Percentiles rank a stretch among this genome's conserved stretches.
Evolutionary conservation across 2,797 vertebrate species (phyloP).

Genomic region (Sebastes vulpes): DNA sequence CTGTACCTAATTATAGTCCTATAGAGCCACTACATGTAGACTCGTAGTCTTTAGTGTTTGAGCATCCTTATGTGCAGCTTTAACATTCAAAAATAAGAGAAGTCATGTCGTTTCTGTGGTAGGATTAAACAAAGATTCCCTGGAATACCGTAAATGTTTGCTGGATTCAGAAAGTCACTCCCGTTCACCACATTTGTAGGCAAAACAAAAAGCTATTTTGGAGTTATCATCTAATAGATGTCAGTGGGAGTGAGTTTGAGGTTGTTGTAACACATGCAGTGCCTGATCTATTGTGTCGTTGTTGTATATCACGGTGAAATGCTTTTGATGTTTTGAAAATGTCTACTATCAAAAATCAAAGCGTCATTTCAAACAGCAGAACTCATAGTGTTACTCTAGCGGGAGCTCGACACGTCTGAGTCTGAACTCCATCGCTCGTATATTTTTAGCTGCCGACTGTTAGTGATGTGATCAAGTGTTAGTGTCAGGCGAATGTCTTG

Average conservation of each 20-base stretch:
- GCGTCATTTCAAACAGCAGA: background rate
- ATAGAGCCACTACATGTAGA: background rate
- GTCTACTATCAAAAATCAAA: background rate
- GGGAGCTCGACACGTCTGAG: background rate
- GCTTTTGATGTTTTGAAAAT: background rate
- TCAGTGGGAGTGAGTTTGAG: background rate
- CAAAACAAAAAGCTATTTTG: background rate
- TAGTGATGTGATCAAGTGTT: constrained; percentile 44
- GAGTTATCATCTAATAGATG: background rate
- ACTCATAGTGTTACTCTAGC: background rate
- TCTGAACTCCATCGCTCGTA: background rate
- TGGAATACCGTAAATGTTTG: background rate
- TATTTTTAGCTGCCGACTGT: constrained; percentile 33
- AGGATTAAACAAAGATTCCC: background rate
- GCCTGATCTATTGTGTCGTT: background rate
- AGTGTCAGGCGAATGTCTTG: constrained; percentile 11
- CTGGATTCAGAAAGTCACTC: background rate
- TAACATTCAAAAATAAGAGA: background rate
- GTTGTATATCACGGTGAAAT: background rate
- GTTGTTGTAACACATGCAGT: background rate
- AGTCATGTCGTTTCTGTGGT: background rate
- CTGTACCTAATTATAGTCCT: background rate
- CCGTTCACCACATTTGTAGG: background rate
- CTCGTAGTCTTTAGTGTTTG: background rate
- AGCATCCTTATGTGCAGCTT: background rate